Base-by-base conservation (phyloP, 2,797 vertebrate species). In the Silurus aristotelis region DNA sequence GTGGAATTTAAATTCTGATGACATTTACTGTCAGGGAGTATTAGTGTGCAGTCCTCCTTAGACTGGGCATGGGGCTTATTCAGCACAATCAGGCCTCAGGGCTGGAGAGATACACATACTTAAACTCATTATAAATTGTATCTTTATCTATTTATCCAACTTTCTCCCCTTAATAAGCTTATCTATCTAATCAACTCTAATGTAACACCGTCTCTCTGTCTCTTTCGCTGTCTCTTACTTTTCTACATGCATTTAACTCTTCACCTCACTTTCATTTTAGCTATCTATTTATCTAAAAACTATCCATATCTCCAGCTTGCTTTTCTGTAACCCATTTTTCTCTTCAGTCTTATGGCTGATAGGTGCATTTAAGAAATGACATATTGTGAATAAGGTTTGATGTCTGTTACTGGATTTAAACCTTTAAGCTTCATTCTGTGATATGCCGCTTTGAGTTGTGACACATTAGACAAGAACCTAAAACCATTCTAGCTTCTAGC, bases 1-100 rank as follows among this genome's bases (percentile, higher is more conserved):
- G 88, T 91, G 91, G 93, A 94, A 94, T 95, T 95, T 96, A 94
- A 96, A 96, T 95, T 95, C 95, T 94, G 94, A 95, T 96, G 94
- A 96, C 95, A 96, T 96, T 95, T 94, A 93, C 94, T 96, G 95
- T 96, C 95, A 95, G 92, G 92, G 91, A 92, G 91, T 90, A 93
- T 96, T 96, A 96, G 94, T 92, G 93, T 93, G 93, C 87, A 91
- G 82, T 94, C 91, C 89, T 93, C 90, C 88, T 91, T 91, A 90
- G 92, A 92, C 86, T 83, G 63, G 80, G 86, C 89, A 87, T 63
- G 46, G 89, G 94, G 92, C 94, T 95, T 95, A 95, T 93, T 96
- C 95, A 96, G 95, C 95, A 95, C 89, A 92, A 92, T 89, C 82
- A 85, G 90, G 93, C 95, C 91, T 87, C 1, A 93, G 94, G 92